Conservation (phyloP, 2,888 invertebrate genomes). For the Tinea pellionella region DNA sequence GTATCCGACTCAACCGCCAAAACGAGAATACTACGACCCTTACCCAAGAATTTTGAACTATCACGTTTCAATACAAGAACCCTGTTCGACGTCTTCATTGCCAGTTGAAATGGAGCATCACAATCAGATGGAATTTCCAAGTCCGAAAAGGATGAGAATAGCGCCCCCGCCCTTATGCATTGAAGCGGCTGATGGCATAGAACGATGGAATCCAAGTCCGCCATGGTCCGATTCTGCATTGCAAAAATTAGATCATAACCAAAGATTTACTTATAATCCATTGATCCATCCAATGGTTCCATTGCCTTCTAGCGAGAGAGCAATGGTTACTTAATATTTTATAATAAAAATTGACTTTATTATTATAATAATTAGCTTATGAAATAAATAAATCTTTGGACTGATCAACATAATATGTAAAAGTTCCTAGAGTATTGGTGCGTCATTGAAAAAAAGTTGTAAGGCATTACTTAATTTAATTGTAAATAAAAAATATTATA, state of each 20-base stretch:
- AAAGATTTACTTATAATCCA: conserved; percentile 82
- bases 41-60: conserved; percentile 39
- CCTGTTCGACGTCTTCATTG: background rate
- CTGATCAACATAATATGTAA: too few species aligned
- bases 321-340: conserved; percentile 48
- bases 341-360: background rate
- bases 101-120: conserved; percentile 2
- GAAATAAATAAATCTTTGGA: background rate
- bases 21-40: conserved; percentile 58
- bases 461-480: background rate
- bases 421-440: background rate
- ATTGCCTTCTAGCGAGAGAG: conserved; percentile 76
- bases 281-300: conserved; percentile 86
- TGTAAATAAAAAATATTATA: background rate
- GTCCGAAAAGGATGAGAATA: conserved; percentile 49
- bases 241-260: conserved; percentile 83
- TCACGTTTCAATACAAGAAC: conserved; percentile 20
- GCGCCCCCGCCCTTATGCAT: conserved; percentile 34
- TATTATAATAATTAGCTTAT: too few species aligned
- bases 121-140: conserved; percentile 40
- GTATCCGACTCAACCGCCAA: conserved; percentile 42
- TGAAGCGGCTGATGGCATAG: conserved; percentile 78
- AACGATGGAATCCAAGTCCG: conserved; percentile 88
- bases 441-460: too few species aligned
- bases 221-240: conserved; percentile 88